Evolutionary conservation across 30 jellyfish, hydroid and myxozoan genomes (phyloP), one percentile per base, ranked within the genome.

Genomic region (Turritopsis dohrnii): DNA sequence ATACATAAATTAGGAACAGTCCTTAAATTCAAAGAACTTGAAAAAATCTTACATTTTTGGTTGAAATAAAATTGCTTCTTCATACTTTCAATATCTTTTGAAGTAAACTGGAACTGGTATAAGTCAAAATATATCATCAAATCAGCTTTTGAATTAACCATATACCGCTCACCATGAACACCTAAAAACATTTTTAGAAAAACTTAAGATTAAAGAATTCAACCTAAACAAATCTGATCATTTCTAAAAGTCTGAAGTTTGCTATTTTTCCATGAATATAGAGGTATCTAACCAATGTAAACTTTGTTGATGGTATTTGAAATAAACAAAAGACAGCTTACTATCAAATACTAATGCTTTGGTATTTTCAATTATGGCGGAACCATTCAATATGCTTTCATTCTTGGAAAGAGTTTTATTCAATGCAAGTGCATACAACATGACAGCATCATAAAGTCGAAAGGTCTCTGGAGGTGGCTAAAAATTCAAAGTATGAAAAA

Each of bases 71-170:
- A 23, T 7, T 69, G 31, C 22, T 69, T 1, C 30, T 0, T 27
- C 5, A 69, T 23, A 23, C 8, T 16, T 9, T 69, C 19, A 0
- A 69, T 69, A 8, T 74, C 27, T 29, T 74, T 21, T 52, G 52
- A 31, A 52, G 30, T 26, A 20, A 52, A 80, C 29, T 80, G 87
- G 54, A 80, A 80, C 54, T 80, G 87, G 25, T 21, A 29, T 18
- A 80, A 54, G 21, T 80, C 54, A 41, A 80, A 80, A 19, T 22
- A 80, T 8, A 80, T 30, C 60, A 31, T 54, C 19, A 71, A n/a
- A 41, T 80, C 87, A 7, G 87, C 87, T 28, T 80, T 80, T 18
- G 82, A 80, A 30, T 53, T 80, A 26, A 80, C 87, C 18, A 80
- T 53, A 52, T 31, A 80, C 26, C 82, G 31, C 24, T 81, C 54